Conservation (phyloP, 2,888 invertebrate species). For the Ischnura elegans region DNA sequence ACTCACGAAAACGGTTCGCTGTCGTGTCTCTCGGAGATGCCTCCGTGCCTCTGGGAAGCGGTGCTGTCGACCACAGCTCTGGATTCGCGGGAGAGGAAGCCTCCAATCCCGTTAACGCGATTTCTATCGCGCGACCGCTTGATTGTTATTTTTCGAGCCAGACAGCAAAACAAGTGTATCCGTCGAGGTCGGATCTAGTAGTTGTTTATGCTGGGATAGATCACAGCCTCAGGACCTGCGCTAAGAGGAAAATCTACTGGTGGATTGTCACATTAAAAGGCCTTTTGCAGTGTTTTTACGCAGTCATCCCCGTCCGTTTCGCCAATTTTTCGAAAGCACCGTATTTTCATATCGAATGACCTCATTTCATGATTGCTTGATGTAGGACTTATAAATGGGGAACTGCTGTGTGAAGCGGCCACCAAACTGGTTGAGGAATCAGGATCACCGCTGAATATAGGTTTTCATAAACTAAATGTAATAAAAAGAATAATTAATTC, state of each 20-base stretch:
- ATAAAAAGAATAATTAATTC: too few relatives aligned
- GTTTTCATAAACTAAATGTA: too few relatives aligned
- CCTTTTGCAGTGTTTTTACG: too few relatives aligned
- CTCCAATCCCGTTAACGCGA: slow-evolving; percentile 13
- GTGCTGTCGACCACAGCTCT: not conserved
- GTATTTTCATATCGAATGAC: too few relatives aligned
- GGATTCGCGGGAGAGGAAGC: not conserved
- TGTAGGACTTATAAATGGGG: too few relatives aligned
- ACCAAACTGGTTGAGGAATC: too few relatives aligned
- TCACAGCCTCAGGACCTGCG: not conserved
- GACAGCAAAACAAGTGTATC: slow-evolving; percentile 3
- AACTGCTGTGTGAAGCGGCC: too few relatives aligned
- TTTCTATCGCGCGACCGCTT: not conserved
- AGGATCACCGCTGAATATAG: too few relatives aligned
- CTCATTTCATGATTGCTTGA: too few relatives aligned
- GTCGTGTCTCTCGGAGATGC: not conserved
- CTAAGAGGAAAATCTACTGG: not conserved
- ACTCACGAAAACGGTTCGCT: not conserved
- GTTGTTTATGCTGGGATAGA: not conserved
- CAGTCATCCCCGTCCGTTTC: too few relatives aligned
- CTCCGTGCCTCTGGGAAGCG: not conserved
- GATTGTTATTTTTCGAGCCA: slow-evolving; percentile 11
- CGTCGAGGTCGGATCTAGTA: not conserved
- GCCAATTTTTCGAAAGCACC: too few relatives aligned
- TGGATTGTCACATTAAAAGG: too few relatives aligned